Conservation (phyloP, 2,888 invertebrate genomes). For the Hofmannophila pseudospretella region DNA sequence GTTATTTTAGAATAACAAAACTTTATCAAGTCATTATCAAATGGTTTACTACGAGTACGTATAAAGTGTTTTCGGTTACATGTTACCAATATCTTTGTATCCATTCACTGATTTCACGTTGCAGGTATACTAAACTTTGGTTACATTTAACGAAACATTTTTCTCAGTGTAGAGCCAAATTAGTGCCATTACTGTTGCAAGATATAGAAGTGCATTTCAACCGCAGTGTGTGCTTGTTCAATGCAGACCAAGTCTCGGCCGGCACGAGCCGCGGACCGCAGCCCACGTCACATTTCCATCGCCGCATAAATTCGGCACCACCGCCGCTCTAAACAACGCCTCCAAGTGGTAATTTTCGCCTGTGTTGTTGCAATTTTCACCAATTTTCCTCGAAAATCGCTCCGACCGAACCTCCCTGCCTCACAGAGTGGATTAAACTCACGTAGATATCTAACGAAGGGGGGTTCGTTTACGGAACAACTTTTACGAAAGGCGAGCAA, state of each 20-base stretch:
- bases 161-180: too few species aligned
- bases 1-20: too few species aligned
- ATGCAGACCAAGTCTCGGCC: background rate
- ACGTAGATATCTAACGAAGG: constrained; percentile 77
- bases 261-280: too few species aligned
- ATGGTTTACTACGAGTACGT: too few species aligned
- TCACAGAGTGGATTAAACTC: constrained; percentile 68
- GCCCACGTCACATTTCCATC: constrained; percentile 46
- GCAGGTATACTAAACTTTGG: too few species aligned
- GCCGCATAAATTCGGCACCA: constrained; percentile 52
- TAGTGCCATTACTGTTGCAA: too few species aligned
- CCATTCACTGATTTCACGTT: too few species aligned
- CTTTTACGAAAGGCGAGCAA: constrained; percentile 70
- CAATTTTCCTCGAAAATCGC: constrained; percentile 67
- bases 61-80: too few species aligned
- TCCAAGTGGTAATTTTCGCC: constrained; percentile 69
- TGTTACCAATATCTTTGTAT: too few species aligned
- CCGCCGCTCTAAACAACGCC: constrained; percentile 59
- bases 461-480: constrained; percentile 69
- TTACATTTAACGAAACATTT: too few species aligned
- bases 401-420: constrained; percentile 44
- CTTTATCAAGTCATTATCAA: too few species aligned
- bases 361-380: constrained; percentile 73
- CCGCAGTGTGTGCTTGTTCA: too few species aligned
- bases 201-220: constrained; percentile 6